A percentile compares a stretch with the other conserved stretches of the same genome.
These are phyloP conservation scores for Morelia viridis DNA, from an alignment of 2,797 vertebrate species.

Conservation along the genomic window DNA sequence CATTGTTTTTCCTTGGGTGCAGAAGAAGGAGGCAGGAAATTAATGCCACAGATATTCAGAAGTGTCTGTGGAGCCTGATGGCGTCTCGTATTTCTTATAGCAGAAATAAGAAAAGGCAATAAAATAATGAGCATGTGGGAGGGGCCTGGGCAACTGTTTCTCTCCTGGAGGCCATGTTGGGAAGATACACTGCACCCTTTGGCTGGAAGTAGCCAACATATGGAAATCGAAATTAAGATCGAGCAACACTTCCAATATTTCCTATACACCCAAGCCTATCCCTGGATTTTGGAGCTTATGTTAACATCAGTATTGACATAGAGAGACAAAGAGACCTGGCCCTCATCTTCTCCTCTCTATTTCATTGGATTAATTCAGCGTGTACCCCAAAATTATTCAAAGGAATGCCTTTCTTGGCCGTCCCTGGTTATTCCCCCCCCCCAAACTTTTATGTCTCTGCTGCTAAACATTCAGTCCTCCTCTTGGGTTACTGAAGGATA, in stretches of 20 bases:
- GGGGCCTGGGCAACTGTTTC: not conserved
- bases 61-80: slow-evolving; percentile 29
- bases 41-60: not conserved
- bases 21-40: slow-evolving; percentile 13
- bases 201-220: no score
- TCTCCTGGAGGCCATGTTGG: not conserved
- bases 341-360: no score
- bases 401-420: not conserved
- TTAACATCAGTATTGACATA: no score
- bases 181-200: not conserved
- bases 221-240: no score
- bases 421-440: not conserved
- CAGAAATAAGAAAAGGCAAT: not conserved
- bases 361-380: no score
- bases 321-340: no score
- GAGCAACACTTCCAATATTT: not conserved
- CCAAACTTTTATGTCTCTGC: not conserved
- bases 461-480: not conserved
- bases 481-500: not conserved
- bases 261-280: no score
- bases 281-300: no score
- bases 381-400: no score
- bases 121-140: no score
- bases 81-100: not conserved
- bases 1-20: slow-evolving; percentile 29